A percentile compares a stretch with the other conserved stretches of the same genome.
phyloP scores from a whole-genome alignment of 2,113 vertebrate species.

The Laterallus jamaicensis region DNA sequence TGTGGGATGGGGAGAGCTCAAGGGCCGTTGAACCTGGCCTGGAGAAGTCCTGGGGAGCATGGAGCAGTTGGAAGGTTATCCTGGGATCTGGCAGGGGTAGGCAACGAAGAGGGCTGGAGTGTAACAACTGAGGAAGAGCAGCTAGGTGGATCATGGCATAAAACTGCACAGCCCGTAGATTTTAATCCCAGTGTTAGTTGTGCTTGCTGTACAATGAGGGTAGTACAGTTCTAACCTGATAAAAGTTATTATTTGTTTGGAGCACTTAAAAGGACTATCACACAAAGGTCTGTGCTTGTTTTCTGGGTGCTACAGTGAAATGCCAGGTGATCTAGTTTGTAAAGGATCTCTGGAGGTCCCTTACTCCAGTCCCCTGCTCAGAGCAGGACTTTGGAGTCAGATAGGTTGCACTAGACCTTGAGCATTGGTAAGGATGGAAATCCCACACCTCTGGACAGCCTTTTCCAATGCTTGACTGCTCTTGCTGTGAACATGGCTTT shows the following conservation, averaged over 20 bases:
- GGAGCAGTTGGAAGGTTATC: neutral
- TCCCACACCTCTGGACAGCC: neutral
- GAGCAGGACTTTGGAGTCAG: neutral
- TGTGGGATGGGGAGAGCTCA: neutral
- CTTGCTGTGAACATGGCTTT: fast-evolving
- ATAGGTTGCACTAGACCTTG: neutral
- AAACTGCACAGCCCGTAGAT: neutral
- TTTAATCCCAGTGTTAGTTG: neutral
- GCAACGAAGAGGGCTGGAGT: neutral
- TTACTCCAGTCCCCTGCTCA: neutral
- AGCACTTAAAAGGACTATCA: neutral
- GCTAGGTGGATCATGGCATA: neutral
- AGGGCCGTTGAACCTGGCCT: neutral
- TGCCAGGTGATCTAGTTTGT: neutral
- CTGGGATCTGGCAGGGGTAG: neutral
- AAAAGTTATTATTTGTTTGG: neutral
- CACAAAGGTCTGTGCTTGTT: neutral
- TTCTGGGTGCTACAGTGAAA: neutral
- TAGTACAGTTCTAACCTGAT: neutral
- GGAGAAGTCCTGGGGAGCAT: neutral
- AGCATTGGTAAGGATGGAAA: neutral
- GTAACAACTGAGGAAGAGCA: neutral
- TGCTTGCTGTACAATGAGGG: neutral
- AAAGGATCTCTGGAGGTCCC: neutral
- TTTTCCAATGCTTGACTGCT: neutral